A percentile compares a stretch with the other conserved stretches of the same genome.
phyloP scores from a whole-genome alignment of 2,113 vertebrate species.

The Peromyscus californicus region DNA sequence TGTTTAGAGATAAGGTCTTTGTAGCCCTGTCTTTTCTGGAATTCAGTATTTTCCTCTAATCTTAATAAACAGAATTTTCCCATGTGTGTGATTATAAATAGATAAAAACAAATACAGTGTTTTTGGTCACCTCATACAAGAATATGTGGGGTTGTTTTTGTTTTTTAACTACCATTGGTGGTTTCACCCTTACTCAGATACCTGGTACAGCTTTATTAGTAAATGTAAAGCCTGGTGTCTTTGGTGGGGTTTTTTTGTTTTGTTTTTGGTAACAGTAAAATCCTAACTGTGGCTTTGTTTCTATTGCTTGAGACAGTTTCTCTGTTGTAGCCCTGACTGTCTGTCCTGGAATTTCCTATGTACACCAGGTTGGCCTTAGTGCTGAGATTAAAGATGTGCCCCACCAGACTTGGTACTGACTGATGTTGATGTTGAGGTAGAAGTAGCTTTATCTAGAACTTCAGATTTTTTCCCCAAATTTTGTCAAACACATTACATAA shows the following conservation, averaged over 20 bases:
- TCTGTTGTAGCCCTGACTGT: not conserved
- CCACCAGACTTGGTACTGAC: too few relatives aligned
- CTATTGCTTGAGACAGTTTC: not conserved
- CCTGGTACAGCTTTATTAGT: not conserved
- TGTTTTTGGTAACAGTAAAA: not conserved
- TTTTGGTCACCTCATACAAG: not conserved
- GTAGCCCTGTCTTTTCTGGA: not conserved
- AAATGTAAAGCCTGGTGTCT: not conserved
- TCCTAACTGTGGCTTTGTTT: not conserved
- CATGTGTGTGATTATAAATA: not conserved
- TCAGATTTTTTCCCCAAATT: not conserved
- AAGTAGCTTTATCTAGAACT: slow-evolving; percentile 32
- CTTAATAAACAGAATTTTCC: not conserved
- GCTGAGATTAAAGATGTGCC: not conserved
- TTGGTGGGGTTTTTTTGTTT: not conserved
- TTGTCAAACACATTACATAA: not conserved
- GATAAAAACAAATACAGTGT: not conserved
- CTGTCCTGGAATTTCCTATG: not conserved
- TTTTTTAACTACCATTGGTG: not conserved
- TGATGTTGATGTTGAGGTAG: not conserved
- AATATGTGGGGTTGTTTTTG: too few relatives aligned
- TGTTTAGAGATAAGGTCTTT: not conserved
- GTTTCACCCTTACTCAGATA: not conserved
- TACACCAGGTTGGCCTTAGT: not conserved
- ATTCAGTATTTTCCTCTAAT: not conserved